A percentile compares a stretch with the other conserved stretches of the same genome.
Evolutionary conservation across 2,888 invertebrate species (phyloP).

Genomic region (Leptopilina drosophilae): DNA sequence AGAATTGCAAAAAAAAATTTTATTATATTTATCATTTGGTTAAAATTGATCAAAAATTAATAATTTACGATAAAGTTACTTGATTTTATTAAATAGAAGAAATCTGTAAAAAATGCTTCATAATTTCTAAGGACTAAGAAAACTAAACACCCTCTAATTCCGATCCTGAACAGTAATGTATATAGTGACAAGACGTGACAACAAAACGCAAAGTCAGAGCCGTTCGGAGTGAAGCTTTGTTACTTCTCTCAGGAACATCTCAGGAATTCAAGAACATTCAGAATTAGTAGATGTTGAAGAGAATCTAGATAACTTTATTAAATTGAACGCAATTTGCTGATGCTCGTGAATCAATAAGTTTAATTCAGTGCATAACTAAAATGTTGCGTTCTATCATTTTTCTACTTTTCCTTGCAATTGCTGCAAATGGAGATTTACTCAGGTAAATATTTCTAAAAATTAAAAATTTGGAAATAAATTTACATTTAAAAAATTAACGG

Average conservation of each 20-base stretch:
- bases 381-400: conserved; percentile 60
- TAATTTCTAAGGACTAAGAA: background rate
- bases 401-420: conserved; percentile 53
- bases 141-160: background rate
- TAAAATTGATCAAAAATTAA: no score
- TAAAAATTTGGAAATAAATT: no score
- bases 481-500: no score
- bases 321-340: conserved; percentile 11
- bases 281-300: background rate
- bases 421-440: conserved; percentile 58
- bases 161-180: background rate
- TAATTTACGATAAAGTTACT: no score
- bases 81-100: background rate
- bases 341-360: background rate
- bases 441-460: conserved; percentile 51
- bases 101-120: background rate
- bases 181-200: background rate
- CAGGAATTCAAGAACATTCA: conserved; percentile 7
- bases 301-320: background rate
- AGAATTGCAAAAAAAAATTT: background rate
- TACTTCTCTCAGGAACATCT: background rate
- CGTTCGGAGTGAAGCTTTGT: background rate
- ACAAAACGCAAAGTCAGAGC: conserved; percentile 9
- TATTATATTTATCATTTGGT: background rate
- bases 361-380: conserved; percentile 34